phyloP scores from a whole-genome alignment of 2,888 invertebrate genomes.

The Macaria liturata region DNA sequence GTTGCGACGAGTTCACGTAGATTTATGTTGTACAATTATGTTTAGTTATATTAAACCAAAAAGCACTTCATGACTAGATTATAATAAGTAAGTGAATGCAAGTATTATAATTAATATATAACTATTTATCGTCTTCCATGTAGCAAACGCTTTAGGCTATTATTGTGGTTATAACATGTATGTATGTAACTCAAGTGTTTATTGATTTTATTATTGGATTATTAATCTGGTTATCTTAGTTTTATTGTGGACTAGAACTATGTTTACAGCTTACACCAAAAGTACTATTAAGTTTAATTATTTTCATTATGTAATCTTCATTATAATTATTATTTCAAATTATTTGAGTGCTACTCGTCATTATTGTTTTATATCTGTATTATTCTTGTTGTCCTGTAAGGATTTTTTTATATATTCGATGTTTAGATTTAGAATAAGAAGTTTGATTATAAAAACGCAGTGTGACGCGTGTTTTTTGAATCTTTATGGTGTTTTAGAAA shows the following conservation, averaged over 20 bases:
- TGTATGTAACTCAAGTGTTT: constrained; percentile 1
- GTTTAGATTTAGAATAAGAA: constrained; percentile 33
- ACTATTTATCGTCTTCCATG: constrained; percentile 68
- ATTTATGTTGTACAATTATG: constrained; percentile 66
- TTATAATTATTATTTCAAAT: constrained; percentile 8
- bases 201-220: constrained; percentile 3
- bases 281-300: constrained; percentile 11
- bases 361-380: constrained; percentile 25
- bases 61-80: constrained; percentile 30
- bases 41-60: constrained; percentile 38
- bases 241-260: constrained; percentile 13
- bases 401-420: constrained; percentile 31
- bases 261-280: constrained; percentile 31
- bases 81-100: constrained; percentile 29
- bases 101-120: constrained; percentile 34
- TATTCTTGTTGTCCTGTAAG: constrained; percentile 54
- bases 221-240: constrained; percentile 1
- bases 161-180: constrained; percentile 31
- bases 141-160: constrained; percentile 49
- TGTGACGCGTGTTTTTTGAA: constrained; percentile 57
- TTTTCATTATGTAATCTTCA: constrained; percentile 6
- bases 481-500: constrained; percentile 57
- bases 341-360: constrained; percentile 29
- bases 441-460: constrained; percentile 46
- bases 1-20: constrained; percentile 79